phyloP scores from a whole-genome alignment of 2,888 invertebrate genomes.

The Drosophila mimetica region DNA sequence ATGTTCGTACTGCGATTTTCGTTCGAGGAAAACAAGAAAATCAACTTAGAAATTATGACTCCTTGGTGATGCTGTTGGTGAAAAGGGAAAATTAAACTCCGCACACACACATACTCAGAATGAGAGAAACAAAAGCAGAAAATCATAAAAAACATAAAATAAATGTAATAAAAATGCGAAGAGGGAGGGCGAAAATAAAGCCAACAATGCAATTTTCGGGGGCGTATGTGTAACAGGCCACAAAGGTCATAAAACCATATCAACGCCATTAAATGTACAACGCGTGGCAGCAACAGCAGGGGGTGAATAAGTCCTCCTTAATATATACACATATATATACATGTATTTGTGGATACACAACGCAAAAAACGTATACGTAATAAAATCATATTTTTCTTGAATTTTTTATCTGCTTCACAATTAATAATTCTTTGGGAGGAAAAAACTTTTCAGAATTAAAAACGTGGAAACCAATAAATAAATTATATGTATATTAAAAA shows the following conservation, averaged over 20 bases:
- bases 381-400: too few relatives aligned
- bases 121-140: constrained; percentile 59
- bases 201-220: constrained; percentile 77
- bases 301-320: constrained; percentile 21
- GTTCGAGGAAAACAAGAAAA: constrained; percentile 75
- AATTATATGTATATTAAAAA: too few relatives aligned
- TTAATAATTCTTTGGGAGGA: not conserved
- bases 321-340: constrained; percentile 27
- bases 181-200: constrained; percentile 54
- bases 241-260: constrained; percentile 83
- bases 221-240: constrained; percentile 80
- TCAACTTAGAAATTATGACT: constrained; percentile 82
- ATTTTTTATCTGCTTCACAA: not conserved
- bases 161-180: constrained; percentile 68
- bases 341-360: constrained; percentile 16
- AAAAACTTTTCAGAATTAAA: too few relatives aligned
- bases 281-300: constrained; percentile 54
- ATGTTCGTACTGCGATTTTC: not conserved
- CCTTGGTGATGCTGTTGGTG: constrained; percentile 61
- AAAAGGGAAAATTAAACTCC: constrained; percentile 50
- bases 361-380: not conserved
- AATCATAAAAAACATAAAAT: constrained; percentile 80
- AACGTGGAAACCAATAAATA: too few relatives aligned
- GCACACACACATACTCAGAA: constrained; percentile 6
- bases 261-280: constrained; percentile 81